Percentiles rank a stretch among this genome's conserved stretches.
Conservation (phyloP, 2,113 vertebrate genomes). For the Caretta caretta region DNA sequence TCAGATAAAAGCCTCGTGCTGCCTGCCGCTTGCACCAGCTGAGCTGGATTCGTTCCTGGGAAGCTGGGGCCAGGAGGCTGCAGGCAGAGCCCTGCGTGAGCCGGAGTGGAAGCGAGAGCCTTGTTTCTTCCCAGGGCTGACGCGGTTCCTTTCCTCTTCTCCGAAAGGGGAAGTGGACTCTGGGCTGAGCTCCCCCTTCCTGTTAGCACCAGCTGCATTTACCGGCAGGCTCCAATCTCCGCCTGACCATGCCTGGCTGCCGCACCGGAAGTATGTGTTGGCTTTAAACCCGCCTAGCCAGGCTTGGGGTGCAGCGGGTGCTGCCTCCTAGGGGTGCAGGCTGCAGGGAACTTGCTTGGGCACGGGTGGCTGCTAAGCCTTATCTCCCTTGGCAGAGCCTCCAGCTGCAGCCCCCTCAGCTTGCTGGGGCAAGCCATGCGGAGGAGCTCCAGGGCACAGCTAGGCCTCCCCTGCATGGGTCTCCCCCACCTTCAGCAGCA, state of each 20-base stretch:
- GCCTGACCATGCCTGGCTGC: no score
- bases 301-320: no score
- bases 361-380: no score
- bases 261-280: neutral
- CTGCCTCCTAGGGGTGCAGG: no score
- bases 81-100: neutral
- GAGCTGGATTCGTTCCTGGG: neutral
- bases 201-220: neutral
- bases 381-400: neutral
- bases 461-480: fast-evolving
- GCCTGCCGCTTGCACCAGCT: no score
- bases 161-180: neutral
- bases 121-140: neutral
- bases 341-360: neutral
- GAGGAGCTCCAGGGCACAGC: no score
- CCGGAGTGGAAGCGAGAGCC: neutral
- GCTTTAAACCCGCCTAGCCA: neutral
- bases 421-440: no score
- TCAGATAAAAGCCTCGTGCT: no score
- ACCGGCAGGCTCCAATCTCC: no score
- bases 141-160: neutral
- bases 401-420: no score
- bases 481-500: neutral
- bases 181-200: neutral
- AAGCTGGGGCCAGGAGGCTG: neutral